Evolutionary conservation across 2,113 vertebrate species (phyloP).

Genomic region (Brachirus orientalis): DNA sequence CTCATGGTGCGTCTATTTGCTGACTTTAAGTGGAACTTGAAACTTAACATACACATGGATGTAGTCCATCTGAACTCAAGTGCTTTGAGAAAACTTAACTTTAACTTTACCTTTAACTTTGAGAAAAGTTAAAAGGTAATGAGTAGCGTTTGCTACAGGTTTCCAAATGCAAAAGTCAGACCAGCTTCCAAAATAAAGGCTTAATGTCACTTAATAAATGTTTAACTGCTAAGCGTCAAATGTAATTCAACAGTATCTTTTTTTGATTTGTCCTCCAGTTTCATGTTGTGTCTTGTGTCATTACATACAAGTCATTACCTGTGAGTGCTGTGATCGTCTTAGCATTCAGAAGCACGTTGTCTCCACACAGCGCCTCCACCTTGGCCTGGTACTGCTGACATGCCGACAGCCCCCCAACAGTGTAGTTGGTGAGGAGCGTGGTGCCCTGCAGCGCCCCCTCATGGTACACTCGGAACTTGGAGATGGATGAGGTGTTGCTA

Average conservation of each 20-base stretch:
- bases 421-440: conserved; percentile 59
- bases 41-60: no score
- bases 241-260: neutral
- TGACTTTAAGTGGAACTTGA: no score
- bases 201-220: no score
- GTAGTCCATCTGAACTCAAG: no score
- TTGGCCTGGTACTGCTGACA: conserved; percentile 56
- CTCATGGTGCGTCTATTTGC: no score
- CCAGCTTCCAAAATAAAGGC: no score
- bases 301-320: no score
- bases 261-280: neutral
- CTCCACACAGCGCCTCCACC: conserved; percentile 77
- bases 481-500: conserved; percentile 57
- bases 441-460: conserved; percentile 58
- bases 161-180: no score
- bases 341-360: conserved; percentile 59
- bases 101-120: no score
- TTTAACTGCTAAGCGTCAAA: neutral
- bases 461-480: conserved; percentile 70
- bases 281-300: neutral
- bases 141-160: no score
- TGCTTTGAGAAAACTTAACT: no score
- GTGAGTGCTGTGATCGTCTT: conserved; percentile 51
- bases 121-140: no score
- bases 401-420: conserved; percentile 57